Evolutionary conservation across 35 echinoderm and acorn worm genomes (phyloP), one percentile per base, ranked within the genome.

Genomic region (Strongylocentrotus purpuratus): DNA sequence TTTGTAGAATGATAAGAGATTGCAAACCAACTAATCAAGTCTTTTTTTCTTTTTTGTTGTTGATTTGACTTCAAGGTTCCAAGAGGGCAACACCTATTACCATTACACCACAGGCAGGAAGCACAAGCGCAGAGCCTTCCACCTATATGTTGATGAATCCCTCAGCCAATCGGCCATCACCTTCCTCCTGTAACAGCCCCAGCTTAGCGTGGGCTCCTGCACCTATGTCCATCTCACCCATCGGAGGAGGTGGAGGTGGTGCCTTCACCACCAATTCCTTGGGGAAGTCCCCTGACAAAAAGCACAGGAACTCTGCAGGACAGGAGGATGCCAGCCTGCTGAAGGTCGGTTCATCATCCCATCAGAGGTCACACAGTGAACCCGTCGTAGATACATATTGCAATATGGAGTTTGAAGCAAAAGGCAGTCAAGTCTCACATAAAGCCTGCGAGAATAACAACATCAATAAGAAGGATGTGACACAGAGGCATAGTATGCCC

Each of bases 361-460:
- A 86, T 92, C 85, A 95, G 94, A 31, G 87, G 35, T 59, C 94
- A 25, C 60, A 45, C 9, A 95, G 86, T 12, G 95, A 95, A 85
- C 92, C 94, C 2, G 52, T 95, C 31, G 45, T 90, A 9, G 97
- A 98, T 85, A 97, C 96, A 0, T 98, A 98, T 45, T 94, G 94
- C 31, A 96, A 96, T 48, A 96, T 98, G 78, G 97, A 97, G 71
- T 98, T 98, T 89, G 88, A 96, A 32, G 33, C 85, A 6, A 89
- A 88, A 71, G 14, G 94, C 47, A 61, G 86, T 7, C 31, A 47
- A n/a, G 70, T 50, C 48, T 32, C 92, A 58, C 31, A n/a, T 7
- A 94, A 86, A 10, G 59, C 70, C 32, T 85, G 31, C 88, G 61
- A 96, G 25, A 94, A 35, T 46, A 92, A 93, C 35, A 85, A 92